Evolutionary conservation across 30 jellyfish, hydroid and myxozoan genomes (phyloP), one percentile per base, ranked within the genome.

Genomic region (Aurelia aurita): DNA sequence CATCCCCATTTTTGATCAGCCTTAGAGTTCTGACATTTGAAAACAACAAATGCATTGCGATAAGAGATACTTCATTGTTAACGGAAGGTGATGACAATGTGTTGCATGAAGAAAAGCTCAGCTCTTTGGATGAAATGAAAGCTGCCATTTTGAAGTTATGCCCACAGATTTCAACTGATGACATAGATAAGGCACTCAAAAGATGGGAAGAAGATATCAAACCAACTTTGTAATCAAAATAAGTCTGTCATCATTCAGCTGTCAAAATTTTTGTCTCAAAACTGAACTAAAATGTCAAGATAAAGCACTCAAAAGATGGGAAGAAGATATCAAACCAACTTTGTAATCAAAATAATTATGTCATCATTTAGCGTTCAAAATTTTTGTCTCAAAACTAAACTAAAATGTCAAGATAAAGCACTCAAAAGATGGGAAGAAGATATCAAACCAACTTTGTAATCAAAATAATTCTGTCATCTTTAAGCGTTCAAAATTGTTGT

Each of bases 1-100:
- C 77, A 66, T 13, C 35, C 13, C 77, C 77, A 16, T 66, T 66
- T 18, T 66, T 66, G 61, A 29, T 66, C 20, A 66, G 77, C 43
- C 54, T 66, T 16, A 34, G 74, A 22, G 74, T 43, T 43, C 8
- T 29, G n/a, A 66, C 59, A 25, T 66, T 51, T 23, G n/a, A 22
- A 66, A 66, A 28, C 47, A 55, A 55, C 15, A 29, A 3, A 55
- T 22, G 59, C n/a, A 55, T 66, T 8, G 57, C 58, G 9, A 12
- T 66, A 9, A 28, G 26, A 51, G 47, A 66, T 55, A 29, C 43
- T 25, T 23, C 25, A 7, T 23, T 66, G 9, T 21, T 66, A 25
- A 66, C 77, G 8, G 77, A 66, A 29, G 77, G 47, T 5, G 77
- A 66, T 1, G 47, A 66, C 10, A 66, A 29, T 7, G 60, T 4